Evolutionary conservation across 2,888 invertebrate genomes (phyloP).

Genomic region (Koerneria pararmatus): DNA sequence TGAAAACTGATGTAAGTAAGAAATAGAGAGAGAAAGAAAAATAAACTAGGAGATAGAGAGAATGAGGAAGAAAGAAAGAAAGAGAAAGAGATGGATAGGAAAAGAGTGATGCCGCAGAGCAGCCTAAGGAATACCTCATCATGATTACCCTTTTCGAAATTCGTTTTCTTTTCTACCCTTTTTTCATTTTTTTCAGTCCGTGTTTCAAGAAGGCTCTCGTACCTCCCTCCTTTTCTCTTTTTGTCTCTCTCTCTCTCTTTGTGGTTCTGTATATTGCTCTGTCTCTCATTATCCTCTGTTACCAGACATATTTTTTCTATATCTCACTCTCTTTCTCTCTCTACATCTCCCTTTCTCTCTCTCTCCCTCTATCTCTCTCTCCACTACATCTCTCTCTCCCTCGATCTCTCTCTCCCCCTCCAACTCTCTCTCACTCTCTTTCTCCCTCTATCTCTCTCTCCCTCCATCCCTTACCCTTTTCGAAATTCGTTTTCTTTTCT

Average conservation of each 20-base stretch:
- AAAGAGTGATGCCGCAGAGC: neutral
- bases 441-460: constrained; percentile 14
- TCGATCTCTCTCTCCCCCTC: constrained; percentile 14
- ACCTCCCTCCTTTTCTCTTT: neutral
- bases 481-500: neutral
- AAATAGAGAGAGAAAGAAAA: neutral
- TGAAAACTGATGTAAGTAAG: neutral
- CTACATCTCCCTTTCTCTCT: constrained; percentile 5
- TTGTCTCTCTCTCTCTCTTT: no score
- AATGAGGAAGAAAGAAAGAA: neutral
- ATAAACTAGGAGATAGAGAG: neutral
- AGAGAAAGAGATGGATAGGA: neutral
- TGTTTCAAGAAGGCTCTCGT: neutral
- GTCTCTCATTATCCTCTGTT: neutral
- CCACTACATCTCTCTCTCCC: constrained; percentile 15
- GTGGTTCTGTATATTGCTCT: neutral
- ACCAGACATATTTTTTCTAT: no score
- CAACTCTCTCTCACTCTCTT: constrained; percentile 2
- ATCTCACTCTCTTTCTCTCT: neutral
- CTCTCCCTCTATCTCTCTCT: constrained; percentile 12
- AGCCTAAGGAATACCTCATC: neutral
- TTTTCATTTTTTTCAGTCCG: neutral
- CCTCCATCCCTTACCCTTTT: constrained; percentile 3
- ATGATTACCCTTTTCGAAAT: neutral
- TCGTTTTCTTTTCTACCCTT: no score